Percentiles rank a stretch among this genome's conserved stretches.
These are phyloP conservation scores for Rhinoptilus africanus DNA, from an alignment of 2,113 vertebrate species.

Conservation along the genomic window DNA sequence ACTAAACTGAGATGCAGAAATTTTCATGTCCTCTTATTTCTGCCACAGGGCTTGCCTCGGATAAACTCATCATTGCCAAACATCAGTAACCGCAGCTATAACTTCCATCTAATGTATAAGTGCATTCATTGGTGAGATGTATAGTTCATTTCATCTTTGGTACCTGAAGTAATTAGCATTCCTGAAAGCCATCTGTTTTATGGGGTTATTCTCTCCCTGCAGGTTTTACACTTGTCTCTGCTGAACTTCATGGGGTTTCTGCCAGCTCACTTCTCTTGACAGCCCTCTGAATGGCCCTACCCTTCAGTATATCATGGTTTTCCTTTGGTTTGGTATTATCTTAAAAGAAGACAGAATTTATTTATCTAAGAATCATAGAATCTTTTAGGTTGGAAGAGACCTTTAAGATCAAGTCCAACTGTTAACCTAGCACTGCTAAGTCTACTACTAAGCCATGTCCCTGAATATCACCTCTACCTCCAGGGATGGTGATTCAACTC, in stretches of 20 bases:
- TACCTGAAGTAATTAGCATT: neutral
- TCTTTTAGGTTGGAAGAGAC: neutral
- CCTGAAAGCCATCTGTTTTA: neutral
- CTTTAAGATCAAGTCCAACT: neutral
- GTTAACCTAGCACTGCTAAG: neutral
- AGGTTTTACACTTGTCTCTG: neutral
- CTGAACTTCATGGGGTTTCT: neutral
- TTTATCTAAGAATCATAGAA: neutral
- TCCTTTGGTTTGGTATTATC: neutral
- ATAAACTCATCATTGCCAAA: neutral
- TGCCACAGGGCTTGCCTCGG: neutral
- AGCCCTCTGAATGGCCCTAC: neutral
- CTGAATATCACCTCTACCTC: neutral
- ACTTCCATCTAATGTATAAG: neutral
- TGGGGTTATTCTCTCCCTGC: neutral
- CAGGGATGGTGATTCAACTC: neutral
- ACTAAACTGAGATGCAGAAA: neutral
- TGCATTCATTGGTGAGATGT: neutral
- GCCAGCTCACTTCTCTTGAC: neutral
- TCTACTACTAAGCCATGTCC: neutral
- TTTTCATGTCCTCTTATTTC: neutral
- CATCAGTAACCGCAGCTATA: neutral
- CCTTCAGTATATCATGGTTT: neutral
- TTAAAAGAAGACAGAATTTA: neutral
- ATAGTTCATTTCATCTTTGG: neutral